These are phyloP conservation scores for Plebejus anna DNA, from an alignment of 2,888 invertebrate species.

Conservation along the genomic window DNA sequence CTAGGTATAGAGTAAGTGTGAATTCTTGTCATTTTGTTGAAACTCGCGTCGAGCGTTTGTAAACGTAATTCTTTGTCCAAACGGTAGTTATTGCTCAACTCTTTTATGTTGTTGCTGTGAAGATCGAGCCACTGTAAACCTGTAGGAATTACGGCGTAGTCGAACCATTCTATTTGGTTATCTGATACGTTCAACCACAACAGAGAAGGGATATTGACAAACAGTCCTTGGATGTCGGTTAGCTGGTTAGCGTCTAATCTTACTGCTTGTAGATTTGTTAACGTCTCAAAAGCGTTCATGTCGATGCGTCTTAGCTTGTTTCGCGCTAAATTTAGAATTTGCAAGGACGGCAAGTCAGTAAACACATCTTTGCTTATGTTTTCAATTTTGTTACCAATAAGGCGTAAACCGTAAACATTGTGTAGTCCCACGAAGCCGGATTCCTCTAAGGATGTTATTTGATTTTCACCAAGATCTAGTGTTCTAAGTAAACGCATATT, in stretches of 20 bases:
- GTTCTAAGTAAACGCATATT: slow-evolving; percentile 92
- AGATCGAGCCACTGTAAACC: slow-evolving; percentile 93
- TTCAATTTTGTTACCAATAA: slow-evolving; percentile 93
- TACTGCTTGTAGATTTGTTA: slow-evolving; percentile 90
- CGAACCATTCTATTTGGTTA: slow-evolving; percentile 93
- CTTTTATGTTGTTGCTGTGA: slow-evolving; percentile 90
- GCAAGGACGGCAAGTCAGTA: slow-evolving; percentile 87
- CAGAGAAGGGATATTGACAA: slow-evolving; percentile 89
- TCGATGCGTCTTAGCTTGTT: slow-evolving; percentile 90
- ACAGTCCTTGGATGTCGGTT: slow-evolving; percentile 89
- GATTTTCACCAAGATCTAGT: slow-evolving; percentile 95
- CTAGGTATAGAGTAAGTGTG: slow-evolving; percentile 88
- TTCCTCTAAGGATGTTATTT: slow-evolving; percentile 88
- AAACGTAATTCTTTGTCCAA: slow-evolving; percentile 85
- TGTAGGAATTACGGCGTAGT: slow-evolving; percentile 90
- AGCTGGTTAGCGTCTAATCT: slow-evolving; percentile 92
- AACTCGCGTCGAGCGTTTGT: slow-evolving; percentile 93
- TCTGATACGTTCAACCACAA: slow-evolving; percentile 95
- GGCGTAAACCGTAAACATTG: slow-evolving; percentile 91
- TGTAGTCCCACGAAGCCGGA: slow-evolving; percentile 91
- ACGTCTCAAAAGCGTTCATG: slow-evolving; percentile 88
- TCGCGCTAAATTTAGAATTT: slow-evolving; percentile 92
- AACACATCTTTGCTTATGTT: slow-evolving; percentile 90
- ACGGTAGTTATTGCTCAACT: slow-evolving; percentile 87
- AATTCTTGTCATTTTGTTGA: slow-evolving; percentile 90